Evolutionary conservation across 2,888 invertebrate species (phyloP).

Genomic region (Calameuta idolon): DNA sequence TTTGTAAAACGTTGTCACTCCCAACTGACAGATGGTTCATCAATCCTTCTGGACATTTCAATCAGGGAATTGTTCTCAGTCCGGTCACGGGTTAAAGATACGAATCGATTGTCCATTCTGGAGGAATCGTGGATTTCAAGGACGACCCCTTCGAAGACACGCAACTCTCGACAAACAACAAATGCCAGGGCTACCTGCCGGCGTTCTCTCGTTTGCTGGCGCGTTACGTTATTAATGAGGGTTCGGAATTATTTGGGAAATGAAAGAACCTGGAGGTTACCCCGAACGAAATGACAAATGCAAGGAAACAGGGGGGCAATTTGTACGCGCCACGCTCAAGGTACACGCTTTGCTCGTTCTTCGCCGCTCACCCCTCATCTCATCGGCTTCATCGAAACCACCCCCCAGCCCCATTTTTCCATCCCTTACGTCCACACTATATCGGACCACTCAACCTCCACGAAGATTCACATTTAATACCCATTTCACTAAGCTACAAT

Average conservation of each 20-base stretch:
- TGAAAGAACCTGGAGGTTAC: slow-evolving; percentile 51
- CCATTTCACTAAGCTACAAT: neutral
- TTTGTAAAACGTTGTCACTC: slow-evolving; percentile 27
- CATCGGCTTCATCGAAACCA: neutral
- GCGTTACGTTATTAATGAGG: slow-evolving; percentile 62
- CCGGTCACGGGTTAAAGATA: slow-evolving; percentile 50
- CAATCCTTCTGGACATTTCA: slow-evolving; percentile 55
- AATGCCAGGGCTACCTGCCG: slow-evolving; percentile 46
- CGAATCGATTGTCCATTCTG: slow-evolving; percentile 54
- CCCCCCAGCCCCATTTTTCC: slow-evolving; percentile 5
- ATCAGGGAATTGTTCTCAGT: slow-evolving; percentile 49
- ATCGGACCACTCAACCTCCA: neutral
- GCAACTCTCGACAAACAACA: slow-evolving; percentile 32
- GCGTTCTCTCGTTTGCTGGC: slow-evolving; percentile 46
- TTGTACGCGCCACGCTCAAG: slow-evolving; percentile 53
- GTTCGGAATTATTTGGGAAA: slow-evolving; percentile 61
- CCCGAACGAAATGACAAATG: slow-evolving; percentile 59
- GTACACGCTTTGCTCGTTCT: slow-evolving; percentile 13
- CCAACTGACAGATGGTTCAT: slow-evolving; percentile 48
- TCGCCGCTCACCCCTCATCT: slow-evolving; percentile 5
- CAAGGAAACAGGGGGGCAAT: slow-evolving; percentile 59
- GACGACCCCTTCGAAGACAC: slow-evolving; percentile 36
- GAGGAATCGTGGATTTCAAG: slow-evolving; percentile 43
- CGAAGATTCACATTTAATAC: slow-evolving; percentile 4
- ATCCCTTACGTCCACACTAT: neutral